Conservation (phyloP, 2,113 vertebrate species). For the Bettongia penicillata region DNA sequence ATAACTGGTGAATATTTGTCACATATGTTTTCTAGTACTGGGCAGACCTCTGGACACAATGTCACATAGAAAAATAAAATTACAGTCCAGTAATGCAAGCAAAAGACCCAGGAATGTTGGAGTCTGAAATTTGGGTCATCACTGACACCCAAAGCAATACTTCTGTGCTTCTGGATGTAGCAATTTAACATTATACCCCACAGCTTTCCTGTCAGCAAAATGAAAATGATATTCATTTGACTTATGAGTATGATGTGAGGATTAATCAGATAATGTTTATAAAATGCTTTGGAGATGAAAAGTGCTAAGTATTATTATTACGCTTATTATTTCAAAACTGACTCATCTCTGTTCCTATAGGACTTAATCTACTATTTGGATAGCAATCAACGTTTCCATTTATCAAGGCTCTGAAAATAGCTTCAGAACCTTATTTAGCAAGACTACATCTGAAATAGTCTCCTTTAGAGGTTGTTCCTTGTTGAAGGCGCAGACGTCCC, state of each 20-base stretch:
- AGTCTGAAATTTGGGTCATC: neutral
- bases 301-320: constrained; percentile 49
- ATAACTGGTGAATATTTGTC: neutral
- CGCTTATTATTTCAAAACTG: constrained; percentile 41
- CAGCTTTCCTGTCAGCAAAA: constrained; percentile 38
- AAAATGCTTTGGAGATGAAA: constrained; percentile 71
- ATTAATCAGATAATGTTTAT: constrained; percentile 70
- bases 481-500: constrained; percentile 33
- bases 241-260: constrained; percentile 32
- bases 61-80: neutral
- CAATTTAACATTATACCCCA: constrained; percentile 17
- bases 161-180: constrained; percentile 13
- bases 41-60: neutral
- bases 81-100: neutral
- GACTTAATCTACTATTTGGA: constrained; percentile 60
- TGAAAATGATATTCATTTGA: constrained; percentile 30
- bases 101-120: neutral
- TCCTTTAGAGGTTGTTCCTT: constrained; percentile 43
- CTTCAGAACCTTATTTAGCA: constrained; percentile 44
- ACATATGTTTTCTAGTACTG: neutral
- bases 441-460: constrained; percentile 42
- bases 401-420: constrained; percentile 51
- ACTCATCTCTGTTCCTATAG: constrained; percentile 57
- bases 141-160: neutral
- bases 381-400: constrained; percentile 60